Evolutionary conservation across 2,888 invertebrate genomes (phyloP), one percentile per base, ranked within the genome.

Genomic region (Lochmaea capreae): DNA sequence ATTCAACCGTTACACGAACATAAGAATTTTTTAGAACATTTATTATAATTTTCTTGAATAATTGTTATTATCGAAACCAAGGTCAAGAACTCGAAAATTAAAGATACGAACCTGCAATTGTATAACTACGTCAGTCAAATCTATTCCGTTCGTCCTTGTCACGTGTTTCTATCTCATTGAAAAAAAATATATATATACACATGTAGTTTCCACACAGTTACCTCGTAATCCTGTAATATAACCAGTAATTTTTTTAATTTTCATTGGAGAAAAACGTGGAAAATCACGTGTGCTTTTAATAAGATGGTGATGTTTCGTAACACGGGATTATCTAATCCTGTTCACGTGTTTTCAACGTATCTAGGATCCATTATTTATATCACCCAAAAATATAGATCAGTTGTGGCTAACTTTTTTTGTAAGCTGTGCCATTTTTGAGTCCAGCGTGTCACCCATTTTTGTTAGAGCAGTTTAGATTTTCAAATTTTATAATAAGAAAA

Each of bases 121-220:
- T 65, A 42, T 65, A 72, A 65, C 39, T 73, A 68, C 65, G 58
- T 39, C 52, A 65, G 65, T 71, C 14, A 16, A 65, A 70, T 66
- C 68, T 69, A 62, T 69, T 61, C 42, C 18, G 33, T 46, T 65
- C 70, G 69, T 73, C 66, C 73, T 70, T 73, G 69, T 70, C 73
- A 73, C 69, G 73, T 70, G 65, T 68, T 63, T 42, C 68, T 33
- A 62, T 72, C 72, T 68, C 61, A 62, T 69, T 69, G 62, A 52
- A 69, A 58, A 69, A 69, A 66, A 69, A 69, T n/a, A n/a, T n/a
- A 69, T 69, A 69, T 33, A 58, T 68, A 70, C 69, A 63, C 63
- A 70, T 63, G 52, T 52, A 52, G 42, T 43, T 65, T 62, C 62
- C 65, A 46, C 63, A 49, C 57, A 42, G 63, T 70, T 46, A 43